Conservation (phyloP, 2,888 invertebrate genomes). For the Drosophila aldrichi region DNA sequence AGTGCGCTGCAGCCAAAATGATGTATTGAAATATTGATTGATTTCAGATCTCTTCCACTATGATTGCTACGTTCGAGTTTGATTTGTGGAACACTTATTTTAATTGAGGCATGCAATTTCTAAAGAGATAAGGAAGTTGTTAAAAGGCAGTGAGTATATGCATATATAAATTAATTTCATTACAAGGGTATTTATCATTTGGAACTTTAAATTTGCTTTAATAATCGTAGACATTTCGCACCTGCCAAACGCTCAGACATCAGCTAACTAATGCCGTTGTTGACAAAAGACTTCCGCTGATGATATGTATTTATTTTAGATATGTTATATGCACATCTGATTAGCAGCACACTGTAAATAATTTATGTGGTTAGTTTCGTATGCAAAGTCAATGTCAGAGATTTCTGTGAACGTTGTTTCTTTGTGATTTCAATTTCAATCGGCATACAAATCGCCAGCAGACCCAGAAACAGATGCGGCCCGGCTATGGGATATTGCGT, state of each 20-base stretch:
- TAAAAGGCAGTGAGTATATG: too few relatives aligned
- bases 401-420: slow-evolving; percentile 22
- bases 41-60: slow-evolving; percentile 31
- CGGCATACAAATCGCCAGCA: slow-evolving; percentile 38
- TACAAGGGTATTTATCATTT: neutral
- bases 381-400: slow-evolving; percentile 39
- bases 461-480: slow-evolving; percentile 36
- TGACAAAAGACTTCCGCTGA: slow-evolving; percentile 21
- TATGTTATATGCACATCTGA: neutral
- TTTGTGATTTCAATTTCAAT: slow-evolving; percentile 26
- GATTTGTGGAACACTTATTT: slow-evolving; percentile 24
- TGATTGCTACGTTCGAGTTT: neutral
- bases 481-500: slow-evolving; percentile 20
- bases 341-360: slow-evolving; percentile 46
- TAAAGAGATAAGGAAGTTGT: neutral
- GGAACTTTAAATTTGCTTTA: neutral
- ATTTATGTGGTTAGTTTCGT: slow-evolving; percentile 33
- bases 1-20: slow-evolving; percentile 25
- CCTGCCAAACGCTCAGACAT: neutral
- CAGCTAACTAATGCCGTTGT: neutral
- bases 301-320: too few relatives aligned
- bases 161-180: neutral
- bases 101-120: slow-evolving; percentile 1
- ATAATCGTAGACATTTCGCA: slow-evolving; percentile 5
- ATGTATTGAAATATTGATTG: slow-evolving; percentile 57